Conservation (phyloP, 2,888 invertebrate species). For the Seladonia tumulorum region DNA sequence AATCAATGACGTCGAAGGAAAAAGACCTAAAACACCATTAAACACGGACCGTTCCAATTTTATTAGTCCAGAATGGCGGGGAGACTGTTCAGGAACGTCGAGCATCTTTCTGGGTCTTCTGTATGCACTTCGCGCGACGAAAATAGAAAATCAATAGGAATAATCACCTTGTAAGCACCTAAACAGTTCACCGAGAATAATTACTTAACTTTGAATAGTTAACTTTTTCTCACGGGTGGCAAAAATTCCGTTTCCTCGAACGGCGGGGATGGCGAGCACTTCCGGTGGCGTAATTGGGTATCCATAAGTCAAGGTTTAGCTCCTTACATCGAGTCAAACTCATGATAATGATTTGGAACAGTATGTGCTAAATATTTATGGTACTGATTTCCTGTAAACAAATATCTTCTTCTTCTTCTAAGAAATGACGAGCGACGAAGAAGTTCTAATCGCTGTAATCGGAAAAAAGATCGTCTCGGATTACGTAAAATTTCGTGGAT, state of each 20-base stretch:
- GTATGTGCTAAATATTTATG: too few relatives aligned
- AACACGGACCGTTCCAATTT: not conserved
- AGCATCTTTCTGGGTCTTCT: not conserved
- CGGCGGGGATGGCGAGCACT: too few relatives aligned
- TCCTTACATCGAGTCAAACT: too few relatives aligned
- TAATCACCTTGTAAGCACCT: constrained; percentile 19
- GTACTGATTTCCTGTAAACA: too few relatives aligned
- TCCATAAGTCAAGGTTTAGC: not conserved
- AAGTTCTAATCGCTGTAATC: not conserved
- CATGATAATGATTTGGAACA: too few relatives aligned
- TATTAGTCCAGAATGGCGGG: not conserved
- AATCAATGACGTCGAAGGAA: not conserved
- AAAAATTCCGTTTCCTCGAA: not conserved
- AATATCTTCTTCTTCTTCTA: not conserved
- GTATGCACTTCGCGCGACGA: constrained; percentile 3
- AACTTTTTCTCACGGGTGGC: not conserved
- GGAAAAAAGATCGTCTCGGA: too few relatives aligned
- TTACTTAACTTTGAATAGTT: not conserved
- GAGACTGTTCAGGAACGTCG: not conserved
- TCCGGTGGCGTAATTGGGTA: not conserved
- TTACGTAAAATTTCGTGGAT: not conserved
- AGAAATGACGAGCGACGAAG: not conserved
- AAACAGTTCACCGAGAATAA: not conserved
- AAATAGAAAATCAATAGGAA: constrained; percentile 27
- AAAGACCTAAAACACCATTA: not conserved